Evolutionary conservation across 2,797 vertebrate species (phyloP).

Genomic region (Cottoperca gobio): DNA sequence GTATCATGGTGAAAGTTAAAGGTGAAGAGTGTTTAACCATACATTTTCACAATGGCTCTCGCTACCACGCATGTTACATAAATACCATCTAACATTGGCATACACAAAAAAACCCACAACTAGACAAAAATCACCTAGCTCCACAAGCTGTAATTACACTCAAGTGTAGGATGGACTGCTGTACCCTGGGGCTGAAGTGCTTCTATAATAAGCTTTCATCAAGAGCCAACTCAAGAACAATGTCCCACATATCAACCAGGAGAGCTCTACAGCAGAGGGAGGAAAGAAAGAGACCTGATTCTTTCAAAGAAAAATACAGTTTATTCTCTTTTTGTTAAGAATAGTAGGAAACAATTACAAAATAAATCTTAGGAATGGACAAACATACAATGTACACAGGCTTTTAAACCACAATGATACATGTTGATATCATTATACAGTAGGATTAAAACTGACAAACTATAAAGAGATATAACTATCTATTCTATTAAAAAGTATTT

Average conservation of each 20-base stretch:
- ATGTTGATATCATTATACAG: not conserved
- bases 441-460: not conserved
- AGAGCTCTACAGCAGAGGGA: constrained; percentile 15
- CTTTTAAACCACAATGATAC: not conserved
- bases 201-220: constrained; percentile 66
- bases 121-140: constrained; percentile 36
- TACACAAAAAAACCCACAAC: constrained; percentile 42
- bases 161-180: constrained; percentile 53
- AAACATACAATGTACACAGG: not conserved
- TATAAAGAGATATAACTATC: not conserved
- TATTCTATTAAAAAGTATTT: not conserved
- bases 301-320: constrained; percentile 37
- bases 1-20: not conserved
- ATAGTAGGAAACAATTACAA: constrained; percentile 18
- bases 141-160: constrained; percentile 66
- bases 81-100: constrained; percentile 31
- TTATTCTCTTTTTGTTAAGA: constrained; percentile 52
- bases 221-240: constrained; percentile 58
- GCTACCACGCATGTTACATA: constrained; percentile 27
- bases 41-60: not conserved
- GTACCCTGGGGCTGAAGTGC: constrained; percentile 49
- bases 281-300: constrained; percentile 14
- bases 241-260: constrained; percentile 51
- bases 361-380: not conserved
- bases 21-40: not conserved